Percentiles rank a stretch among this genome's conserved stretches.
These are phyloP conservation scores for Nesogale talazaci DNA, from an alignment of 2,113 vertebrate species.

Conservation along the genomic window DNA sequence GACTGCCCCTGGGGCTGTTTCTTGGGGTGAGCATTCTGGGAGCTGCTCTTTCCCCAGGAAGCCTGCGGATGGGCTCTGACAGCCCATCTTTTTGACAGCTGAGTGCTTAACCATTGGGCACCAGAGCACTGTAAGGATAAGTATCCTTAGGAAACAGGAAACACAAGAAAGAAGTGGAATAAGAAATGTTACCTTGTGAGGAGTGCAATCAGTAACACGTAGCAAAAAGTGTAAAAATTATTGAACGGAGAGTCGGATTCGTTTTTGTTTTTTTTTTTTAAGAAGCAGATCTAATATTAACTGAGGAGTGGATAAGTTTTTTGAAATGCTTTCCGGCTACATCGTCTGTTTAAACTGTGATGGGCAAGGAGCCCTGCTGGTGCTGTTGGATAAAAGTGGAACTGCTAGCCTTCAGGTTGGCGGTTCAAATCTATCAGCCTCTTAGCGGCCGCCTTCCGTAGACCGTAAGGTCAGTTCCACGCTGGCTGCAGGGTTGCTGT, in stretches of 20 bases:
- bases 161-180: too few species aligned
- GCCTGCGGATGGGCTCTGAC: neutral
- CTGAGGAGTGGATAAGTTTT: neutral
- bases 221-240: too few species aligned
- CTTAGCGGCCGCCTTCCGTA: too few species aligned
- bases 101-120: neutral
- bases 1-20: neutral
- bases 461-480: too few species aligned
- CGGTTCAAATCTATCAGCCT: too few species aligned
- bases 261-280: too few species aligned
- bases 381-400: too few species aligned
- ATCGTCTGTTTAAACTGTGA: neutral
- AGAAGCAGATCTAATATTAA: neutral
- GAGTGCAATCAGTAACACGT: too few species aligned
- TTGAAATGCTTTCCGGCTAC: neutral
- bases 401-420: too few species aligned
- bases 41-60: neutral
- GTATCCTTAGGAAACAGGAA: neutral
- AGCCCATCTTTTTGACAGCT: neutral
- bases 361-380: neutral
- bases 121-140: neutral
- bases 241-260: too few species aligned
- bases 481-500: too few species aligned
- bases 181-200: too few species aligned
- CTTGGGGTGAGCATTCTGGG: neutral